Base-by-base conservation (phyloP, 1,140 invertebrate genomes). In the Popillia japonica region DNA sequence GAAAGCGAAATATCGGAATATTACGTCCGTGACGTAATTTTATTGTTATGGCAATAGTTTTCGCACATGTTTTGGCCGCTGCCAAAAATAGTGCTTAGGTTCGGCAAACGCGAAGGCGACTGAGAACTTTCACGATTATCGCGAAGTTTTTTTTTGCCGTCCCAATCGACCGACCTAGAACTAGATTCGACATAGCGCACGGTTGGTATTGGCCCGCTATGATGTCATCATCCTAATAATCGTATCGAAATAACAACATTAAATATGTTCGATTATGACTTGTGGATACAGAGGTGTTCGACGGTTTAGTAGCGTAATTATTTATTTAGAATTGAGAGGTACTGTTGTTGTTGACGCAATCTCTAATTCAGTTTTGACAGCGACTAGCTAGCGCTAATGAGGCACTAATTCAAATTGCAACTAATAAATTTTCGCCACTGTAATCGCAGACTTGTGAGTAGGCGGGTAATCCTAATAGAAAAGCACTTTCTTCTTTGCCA, bases 151-250 rank as follows among this genome's bases (percentile, higher is more conserved):
- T n/a, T n/a, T 48, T 48, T n/a, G 44, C 11, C 44, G 44, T 11
- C 17, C n/a, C n/a, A n/a, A n/a, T 48, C 44, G 44, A 48, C 44
- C 44, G 44, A 48, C 44, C 44, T 48, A 48, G 44, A 48, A 48
- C 44, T 48, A 48, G 44, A 48, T 48, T 48, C 44, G 44, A n/a
- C 44, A 48, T 48, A 48, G 44, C 44, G n/a, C 44, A 48, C 44
- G 44, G 44, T 48, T 48, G 44, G 17, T 48, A 48, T 48, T 48
- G 17, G 44, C 17, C 17, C 44, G 44, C 11, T 11, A 48, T 48
- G 44, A 48, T 48, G 44, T 48, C 44, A 48, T 48, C 44, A n/a
- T n/a, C 44, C 3, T 48, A 48, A 48, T 48, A n/a, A 48, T n/a
- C 44, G 44, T 48, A 48, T 48, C 44, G 44, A 11, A 48, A 48